These are phyloP conservation scores for Cebus imitator DNA, from an alignment of 2,113 vertebrate genomes.

Conservation along the genomic window DNA sequence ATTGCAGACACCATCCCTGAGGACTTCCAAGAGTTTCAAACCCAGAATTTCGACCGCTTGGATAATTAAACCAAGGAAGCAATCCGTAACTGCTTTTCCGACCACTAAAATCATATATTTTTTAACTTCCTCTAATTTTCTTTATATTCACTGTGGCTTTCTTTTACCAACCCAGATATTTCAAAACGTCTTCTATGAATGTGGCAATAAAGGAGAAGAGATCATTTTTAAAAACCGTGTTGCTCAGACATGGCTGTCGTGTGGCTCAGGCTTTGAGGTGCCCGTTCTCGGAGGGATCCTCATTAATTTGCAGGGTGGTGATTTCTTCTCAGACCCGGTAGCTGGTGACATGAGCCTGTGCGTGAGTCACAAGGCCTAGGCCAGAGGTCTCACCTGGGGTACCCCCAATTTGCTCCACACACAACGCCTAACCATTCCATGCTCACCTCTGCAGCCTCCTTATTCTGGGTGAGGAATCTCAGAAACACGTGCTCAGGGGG, in stretches of 20 bases:
- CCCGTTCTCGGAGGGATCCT: background rate
- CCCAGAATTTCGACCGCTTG: constrained; percentile 85
- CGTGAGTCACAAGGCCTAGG: background rate
- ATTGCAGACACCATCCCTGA: constrained; percentile 94
- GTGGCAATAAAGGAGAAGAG: constrained; percentile 83
- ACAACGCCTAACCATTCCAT: background rate
- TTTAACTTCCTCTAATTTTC: constrained; percentile 77
- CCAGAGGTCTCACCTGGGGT: background rate
- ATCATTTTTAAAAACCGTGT: constrained; percentile 53
- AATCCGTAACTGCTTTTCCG: constrained; percentile 70
- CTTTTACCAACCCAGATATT: constrained; percentile 71
- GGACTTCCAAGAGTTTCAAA: constrained; percentile 91
- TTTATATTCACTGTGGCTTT: constrained; percentile 69
- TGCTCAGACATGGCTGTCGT: background rate
- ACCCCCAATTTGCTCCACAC: background rate
- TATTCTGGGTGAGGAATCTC: background rate
- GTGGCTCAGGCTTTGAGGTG: background rate
- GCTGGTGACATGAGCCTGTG: background rate
- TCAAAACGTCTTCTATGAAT: constrained; percentile 76
- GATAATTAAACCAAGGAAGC: constrained; percentile 78
- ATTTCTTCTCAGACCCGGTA: background rate
- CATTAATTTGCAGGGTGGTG: rapidly evolving
- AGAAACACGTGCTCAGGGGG: background rate
- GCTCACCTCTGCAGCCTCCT: background rate
- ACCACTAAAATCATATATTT: constrained; percentile 78